These are phyloP conservation scores for Fragum sueziense DNA, from an alignment of 2,888 invertebrate genomes.

Conservation along the genomic window DNA sequence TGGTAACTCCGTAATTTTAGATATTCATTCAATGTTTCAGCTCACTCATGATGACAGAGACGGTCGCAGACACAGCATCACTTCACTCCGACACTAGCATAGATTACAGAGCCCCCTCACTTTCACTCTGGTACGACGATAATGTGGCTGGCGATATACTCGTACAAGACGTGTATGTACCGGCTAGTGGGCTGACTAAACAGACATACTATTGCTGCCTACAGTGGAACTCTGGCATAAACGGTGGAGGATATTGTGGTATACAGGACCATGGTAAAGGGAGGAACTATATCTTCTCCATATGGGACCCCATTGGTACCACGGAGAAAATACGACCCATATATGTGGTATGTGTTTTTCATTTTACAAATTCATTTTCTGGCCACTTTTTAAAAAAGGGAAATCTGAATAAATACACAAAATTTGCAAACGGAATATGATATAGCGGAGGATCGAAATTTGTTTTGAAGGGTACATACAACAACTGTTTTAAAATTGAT, in stretches of 20 bases:
- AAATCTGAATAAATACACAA: too few species aligned
- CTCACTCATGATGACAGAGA: constrained; percentile 17
- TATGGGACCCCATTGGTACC: constrained; percentile 63
- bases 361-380: too few species aligned
- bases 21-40: background rate
- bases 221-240: constrained; percentile 64
- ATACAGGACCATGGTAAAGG: constrained; percentile 67
- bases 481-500: too few species aligned
- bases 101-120: constrained; percentile 62
- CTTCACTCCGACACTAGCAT: constrained; percentile 26
- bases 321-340: constrained; percentile 44
- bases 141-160: constrained; percentile 63
- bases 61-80: constrained; percentile 12
- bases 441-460: too few species aligned
- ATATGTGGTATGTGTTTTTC: constrained; percentile 43
- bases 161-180: constrained; percentile 65
- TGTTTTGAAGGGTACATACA: too few species aligned
- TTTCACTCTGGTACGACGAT: constrained; percentile 62
- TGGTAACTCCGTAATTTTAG: too few species aligned
- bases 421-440: too few species aligned
- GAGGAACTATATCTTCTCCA: constrained; percentile 65
- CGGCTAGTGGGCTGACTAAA: constrained; percentile 56
- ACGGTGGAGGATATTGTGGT: constrained; percentile 71
- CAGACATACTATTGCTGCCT: constrained; percentile 69
- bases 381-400: too few species aligned